Conservation (phyloP, 2,888 invertebrate genomes). For the Steinernema carpocapsae region DNA sequence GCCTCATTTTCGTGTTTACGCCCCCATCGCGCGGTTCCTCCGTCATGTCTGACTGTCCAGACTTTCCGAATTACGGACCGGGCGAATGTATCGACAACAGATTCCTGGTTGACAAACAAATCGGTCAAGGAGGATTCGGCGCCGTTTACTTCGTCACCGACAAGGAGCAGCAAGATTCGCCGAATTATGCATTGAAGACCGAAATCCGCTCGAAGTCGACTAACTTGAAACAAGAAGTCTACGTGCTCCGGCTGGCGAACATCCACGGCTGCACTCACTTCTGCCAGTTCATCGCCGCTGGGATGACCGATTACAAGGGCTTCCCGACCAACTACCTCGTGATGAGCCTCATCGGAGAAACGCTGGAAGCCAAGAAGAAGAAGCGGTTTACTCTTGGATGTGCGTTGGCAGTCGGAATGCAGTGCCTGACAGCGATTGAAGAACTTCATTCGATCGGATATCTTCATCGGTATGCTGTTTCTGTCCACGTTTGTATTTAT, state of each 20-base stretch:
- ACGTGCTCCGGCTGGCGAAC: neutral
- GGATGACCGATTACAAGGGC: neutral
- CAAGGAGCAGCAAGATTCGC: neutral
- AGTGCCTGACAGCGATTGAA: neutral
- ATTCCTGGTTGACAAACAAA: neutral
- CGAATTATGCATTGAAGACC: slow-evolving; percentile 28
- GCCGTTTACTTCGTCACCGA: slow-evolving; percentile 2
- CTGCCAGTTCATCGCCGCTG: neutral
- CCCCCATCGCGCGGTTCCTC: too few relatives aligned
- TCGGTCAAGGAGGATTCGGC: slow-evolving; percentile 5
- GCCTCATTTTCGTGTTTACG: too few relatives aligned
- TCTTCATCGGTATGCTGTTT: neutral
- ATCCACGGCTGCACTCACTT: neutral
- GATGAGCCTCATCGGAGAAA: slow-evolving; percentile 7
- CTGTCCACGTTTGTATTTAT: neutral
- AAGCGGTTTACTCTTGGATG: neutral
- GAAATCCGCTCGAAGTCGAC: neutral
- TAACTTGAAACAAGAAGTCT: neutral
- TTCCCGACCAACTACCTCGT: neutral
- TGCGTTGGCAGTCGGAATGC: neutral
- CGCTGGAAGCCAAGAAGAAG: neutral
- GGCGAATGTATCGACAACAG: neutral
- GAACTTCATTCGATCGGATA: neutral
- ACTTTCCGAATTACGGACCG: neutral
- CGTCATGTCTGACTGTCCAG: too few relatives aligned